Base-by-base conservation (phyloP, 2,888 invertebrate species). In the Sabatieria punctata region DNA sequence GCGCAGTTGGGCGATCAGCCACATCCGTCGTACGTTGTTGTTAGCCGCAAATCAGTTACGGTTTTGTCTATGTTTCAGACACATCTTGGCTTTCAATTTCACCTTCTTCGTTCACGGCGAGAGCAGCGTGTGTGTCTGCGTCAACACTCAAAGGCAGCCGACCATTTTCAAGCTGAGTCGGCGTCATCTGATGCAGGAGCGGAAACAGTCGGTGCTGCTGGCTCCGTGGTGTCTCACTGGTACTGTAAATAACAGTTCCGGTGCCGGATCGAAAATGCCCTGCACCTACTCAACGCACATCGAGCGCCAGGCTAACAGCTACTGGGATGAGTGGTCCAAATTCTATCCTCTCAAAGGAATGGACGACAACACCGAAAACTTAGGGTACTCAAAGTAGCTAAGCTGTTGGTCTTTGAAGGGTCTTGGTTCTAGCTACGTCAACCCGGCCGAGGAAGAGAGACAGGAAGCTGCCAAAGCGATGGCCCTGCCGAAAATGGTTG, bases 61-160 rank as follows among this genome's bases (percentile, higher is more conserved):
- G n/a, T n/a, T n/a, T n/a, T n/a, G 6, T 8, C 22, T 41, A 4
- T 25, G 15, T 45, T 52, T 30, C 41, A 59, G 59, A n/a, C 47
- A 54, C 46, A 48, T 54, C 41, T 49, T 55, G 21, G 61, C 59
- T 4, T 55, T 59, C 71, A 82, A 85, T 55, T 88, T 91, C 71
- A 82, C 85, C 63, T 97, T 95, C 75, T 97, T 95, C 74, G 85
- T 97, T 56, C 95, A 97, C 72, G 97, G 97, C 59, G 95, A 97
- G 73, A 91, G 88, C 68, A 85, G 85, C 51, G 93, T 99, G 55
- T 97, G 95, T 71, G 88, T 91, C 57, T 88, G 86, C 57, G 83
- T 97, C 58, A 93, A 93, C 72, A 85, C 95, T 51, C 78, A 93
- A 51, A 84, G 89, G 64, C 95, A 95, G 73, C 89, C 91, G 55